Evolutionary conservation across 1,140 invertebrate species (phyloP), one percentile per base, ranked within the genome.

Genomic region (Bombus pascuorum): DNA sequence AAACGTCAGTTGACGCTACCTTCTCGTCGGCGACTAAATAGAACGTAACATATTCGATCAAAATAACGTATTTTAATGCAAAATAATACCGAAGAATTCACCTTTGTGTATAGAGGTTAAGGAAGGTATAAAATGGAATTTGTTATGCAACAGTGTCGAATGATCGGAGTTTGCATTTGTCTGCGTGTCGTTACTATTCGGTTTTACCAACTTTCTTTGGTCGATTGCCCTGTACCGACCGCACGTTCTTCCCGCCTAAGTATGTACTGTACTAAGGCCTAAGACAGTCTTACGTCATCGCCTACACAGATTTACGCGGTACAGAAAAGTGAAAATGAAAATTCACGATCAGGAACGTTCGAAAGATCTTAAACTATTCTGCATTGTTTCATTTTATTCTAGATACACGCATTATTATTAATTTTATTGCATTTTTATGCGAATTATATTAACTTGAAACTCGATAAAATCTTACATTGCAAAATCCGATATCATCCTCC

Each of bases 281-380:
- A 68, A 77, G 86, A 25, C 72, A 47, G 73, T 44, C 66, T 89
- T 90, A 85, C 81, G 74, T 88, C 87, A 91, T 66, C 62, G 34
- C 37, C 47, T 53, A 34, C 18, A 3, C 8, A 65, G 80, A 89
- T 83, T 89, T 77, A 86, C 81, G 76, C 68, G 65, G 15, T 70
- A 73, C 70, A 65, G 68, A 89, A 83, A 83, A 89, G 87, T 86
- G 85, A 89, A 89, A 88, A 83, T 83, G 71, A 84, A 89, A 89
- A 89, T 89, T 89, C 62, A 78, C 10, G 57, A 39, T 59, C n/a
- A 39, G 62, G 18, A 84, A 44, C 25, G 47, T 53, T 18, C 18
- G 47, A 53, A 53, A 53, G 5, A 22, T 53, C 18, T 53, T 22
- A 53, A 18, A 53, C 18, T 53, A 53, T 18, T 53, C 18, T 22